Conservation (phyloP, 2,888 invertebrate genomes). For the Drosophila cognata region DNA sequence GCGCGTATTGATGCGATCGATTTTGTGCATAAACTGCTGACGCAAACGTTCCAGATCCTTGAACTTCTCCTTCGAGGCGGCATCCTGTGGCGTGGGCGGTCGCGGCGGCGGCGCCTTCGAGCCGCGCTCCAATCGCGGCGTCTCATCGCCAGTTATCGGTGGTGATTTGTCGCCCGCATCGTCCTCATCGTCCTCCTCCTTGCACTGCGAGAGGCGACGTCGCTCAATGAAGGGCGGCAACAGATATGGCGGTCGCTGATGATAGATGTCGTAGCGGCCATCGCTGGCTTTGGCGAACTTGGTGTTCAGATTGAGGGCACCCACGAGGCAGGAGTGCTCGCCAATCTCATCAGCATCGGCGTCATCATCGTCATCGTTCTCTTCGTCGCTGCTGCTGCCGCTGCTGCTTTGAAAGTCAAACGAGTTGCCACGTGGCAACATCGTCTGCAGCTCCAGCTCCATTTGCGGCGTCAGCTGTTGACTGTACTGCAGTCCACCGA, state of each 20-base stretch:
- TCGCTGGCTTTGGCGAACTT: slow-evolving; percentile 64
- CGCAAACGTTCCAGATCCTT: slow-evolving; percentile 82
- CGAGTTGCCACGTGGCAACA: slow-evolving; percentile 74
- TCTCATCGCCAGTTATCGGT: slow-evolving; percentile 52
- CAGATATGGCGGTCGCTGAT: slow-evolving; percentile 76
- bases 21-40: slow-evolving; percentile 84
- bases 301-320: slow-evolving; percentile 44
- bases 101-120: slow-evolving; percentile 79
- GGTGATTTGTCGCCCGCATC: slow-evolving; percentile 75
- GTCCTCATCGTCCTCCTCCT: slow-evolving; percentile 93
- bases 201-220: slow-evolving; percentile 91
- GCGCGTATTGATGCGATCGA: slow-evolving; percentile 83
- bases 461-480: slow-evolving; percentile 55
- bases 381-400: slow-evolving; percentile 70
- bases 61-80: slow-evolving; percentile 81
- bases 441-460: slow-evolving; percentile 45
- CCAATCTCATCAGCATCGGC: slow-evolving; percentile 40
- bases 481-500: slow-evolving; percentile 62
- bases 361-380: slow-evolving; percentile 55
- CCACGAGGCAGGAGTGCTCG: slow-evolving; percentile 41
- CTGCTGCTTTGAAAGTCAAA: slow-evolving; percentile 80
- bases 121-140: slow-evolving; percentile 46
- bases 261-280: slow-evolving; percentile 69
- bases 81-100: slow-evolving; percentile 78
- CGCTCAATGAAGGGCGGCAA: slow-evolving; percentile 87